Conservation (phyloP, 2,797 vertebrate species). For the Pipistrellus kuhlii region DNA sequence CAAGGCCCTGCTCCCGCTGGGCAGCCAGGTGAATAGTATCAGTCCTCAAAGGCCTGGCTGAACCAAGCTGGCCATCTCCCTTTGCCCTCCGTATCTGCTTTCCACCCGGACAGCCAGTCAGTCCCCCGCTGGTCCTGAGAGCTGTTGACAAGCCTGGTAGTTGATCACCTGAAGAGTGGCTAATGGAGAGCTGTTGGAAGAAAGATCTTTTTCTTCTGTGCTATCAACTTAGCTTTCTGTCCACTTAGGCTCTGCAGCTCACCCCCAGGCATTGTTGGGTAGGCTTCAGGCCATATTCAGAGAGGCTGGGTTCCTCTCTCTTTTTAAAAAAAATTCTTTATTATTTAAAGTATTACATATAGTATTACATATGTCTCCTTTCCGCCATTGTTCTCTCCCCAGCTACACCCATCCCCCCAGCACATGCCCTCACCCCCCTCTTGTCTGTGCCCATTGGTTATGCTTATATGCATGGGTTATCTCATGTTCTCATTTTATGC, state of each 20-base stretch:
- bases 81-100: neutral
- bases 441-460: no score
- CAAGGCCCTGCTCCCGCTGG: neutral
- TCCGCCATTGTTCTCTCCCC: no score
- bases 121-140: neutral
- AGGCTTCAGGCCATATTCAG: neutral
- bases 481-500: neutral
- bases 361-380: no score
- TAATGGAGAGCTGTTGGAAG: neutral
- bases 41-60: conserved; percentile 1
- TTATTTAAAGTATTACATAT: no score
- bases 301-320: neutral
- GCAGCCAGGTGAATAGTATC: neutral
- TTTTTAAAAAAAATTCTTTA: no score
- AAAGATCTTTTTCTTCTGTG: neutral
- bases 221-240: neutral
- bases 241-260: neutral
- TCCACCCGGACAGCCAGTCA: neutral
- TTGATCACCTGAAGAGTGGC: neutral
- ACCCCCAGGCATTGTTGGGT: neutral
- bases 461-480: no score
- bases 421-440: no score
- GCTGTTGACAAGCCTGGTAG: neutral
- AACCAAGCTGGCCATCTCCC: neutral
- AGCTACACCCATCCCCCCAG: no score